Percentiles rank a stretch among this genome's conserved stretches.
Evolutionary conservation across 2,797 vertebrate genomes (phyloP).

Genomic region (Hemibagrus guttatus): DNA sequence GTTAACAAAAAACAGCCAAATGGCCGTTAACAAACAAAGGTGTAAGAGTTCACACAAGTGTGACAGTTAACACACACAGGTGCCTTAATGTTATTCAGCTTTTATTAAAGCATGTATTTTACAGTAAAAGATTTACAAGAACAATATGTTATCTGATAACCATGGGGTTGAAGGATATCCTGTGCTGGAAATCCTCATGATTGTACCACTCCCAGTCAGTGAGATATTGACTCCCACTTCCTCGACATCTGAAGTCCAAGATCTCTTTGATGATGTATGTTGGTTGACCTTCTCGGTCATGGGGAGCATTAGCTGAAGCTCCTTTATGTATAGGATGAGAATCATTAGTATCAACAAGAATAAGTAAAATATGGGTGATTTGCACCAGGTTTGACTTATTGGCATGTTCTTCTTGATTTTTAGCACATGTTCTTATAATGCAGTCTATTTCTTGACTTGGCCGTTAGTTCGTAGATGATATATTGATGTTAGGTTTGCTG

Average conservation of each 20-base stretch:
- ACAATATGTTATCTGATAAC: background rate
- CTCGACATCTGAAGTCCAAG: background rate
- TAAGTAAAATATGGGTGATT: background rate
- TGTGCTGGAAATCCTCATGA: background rate
- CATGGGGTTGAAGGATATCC: background rate
- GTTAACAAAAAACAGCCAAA: background rate
- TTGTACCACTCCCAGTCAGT: background rate
- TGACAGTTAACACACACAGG: background rate
- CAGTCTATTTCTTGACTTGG: background rate
- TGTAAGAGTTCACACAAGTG: background rate
- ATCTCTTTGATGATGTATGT: background rate
- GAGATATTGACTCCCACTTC: background rate
- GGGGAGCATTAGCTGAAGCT: background rate
- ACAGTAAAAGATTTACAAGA: background rate
- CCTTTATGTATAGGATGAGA: too few species aligned
- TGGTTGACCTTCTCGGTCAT: background rate
- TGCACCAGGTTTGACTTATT: background rate
- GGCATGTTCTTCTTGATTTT: background rate
- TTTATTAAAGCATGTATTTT: background rate
- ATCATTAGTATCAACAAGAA: background rate
- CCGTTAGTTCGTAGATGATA: background rate
- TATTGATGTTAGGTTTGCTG: background rate
- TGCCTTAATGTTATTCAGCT: background rate
- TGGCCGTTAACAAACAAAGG: background rate
- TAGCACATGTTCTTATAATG: background rate